Conservation (phyloP, 2,113 vertebrate species). For the Strix uralensis region DNA sequence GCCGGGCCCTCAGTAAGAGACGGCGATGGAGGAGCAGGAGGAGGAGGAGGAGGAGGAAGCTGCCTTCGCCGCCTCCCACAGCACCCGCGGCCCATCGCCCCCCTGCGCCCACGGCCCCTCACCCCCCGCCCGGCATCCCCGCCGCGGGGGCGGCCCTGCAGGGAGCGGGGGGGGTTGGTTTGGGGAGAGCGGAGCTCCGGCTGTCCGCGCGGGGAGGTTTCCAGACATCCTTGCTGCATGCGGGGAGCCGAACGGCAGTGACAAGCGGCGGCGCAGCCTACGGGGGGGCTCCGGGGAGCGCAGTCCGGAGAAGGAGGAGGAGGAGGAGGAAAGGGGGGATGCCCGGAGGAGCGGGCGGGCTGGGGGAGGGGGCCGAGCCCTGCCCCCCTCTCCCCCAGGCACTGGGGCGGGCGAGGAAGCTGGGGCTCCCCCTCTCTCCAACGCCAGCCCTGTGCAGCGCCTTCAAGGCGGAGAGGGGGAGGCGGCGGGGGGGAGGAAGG, state of each 20-base stretch:
- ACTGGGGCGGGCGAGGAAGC: slow-evolving; percentile 7
- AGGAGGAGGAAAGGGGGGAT: not conserved
- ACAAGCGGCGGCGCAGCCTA: not conserved
- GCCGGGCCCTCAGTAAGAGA: not conserved
- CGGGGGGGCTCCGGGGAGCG: not conserved
- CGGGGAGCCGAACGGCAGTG: not conserved
- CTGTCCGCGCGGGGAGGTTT: not conserved
- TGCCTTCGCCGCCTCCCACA: not conserved
- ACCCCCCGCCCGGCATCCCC: not conserved
- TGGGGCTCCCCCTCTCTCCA: slow-evolving; percentile 30
- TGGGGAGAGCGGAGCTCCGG: not conserved
- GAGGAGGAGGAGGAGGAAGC: not conserved
- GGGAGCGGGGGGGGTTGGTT: not conserved
- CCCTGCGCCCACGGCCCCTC: not conserved
- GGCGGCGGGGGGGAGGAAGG: not conserved
- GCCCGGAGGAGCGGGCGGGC: not conserved
- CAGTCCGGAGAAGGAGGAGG: not conserved
- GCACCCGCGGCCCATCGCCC: not conserved
- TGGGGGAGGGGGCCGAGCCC: not conserved
- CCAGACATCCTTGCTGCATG: not conserved
- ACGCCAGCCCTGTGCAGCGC: slow-evolving; percentile 21
- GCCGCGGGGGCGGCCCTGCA: not conserved
- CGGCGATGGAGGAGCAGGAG: not conserved
- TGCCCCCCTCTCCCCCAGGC: not conserved
- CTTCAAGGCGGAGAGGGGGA: not conserved